These are phyloP conservation scores for Stratiomys singularior DNA, from an alignment of 2,888 invertebrate genomes.

Conservation along the genomic window DNA sequence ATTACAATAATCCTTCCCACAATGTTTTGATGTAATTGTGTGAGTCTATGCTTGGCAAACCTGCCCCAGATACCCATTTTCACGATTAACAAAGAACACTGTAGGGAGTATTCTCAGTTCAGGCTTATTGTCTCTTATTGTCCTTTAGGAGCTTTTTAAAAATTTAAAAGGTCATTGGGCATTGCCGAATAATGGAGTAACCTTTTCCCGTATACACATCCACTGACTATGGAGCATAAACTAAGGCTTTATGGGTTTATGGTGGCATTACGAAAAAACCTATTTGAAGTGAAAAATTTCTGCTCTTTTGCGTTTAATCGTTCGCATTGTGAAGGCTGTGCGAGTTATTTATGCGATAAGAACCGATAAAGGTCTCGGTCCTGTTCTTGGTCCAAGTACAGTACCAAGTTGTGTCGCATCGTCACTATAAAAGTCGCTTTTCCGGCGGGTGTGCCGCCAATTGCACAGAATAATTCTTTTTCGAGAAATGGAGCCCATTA, in stretches of 20 bases:
- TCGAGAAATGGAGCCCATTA: constrained; percentile 10
- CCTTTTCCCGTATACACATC: constrained; percentile 23
- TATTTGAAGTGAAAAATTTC: constrained; percentile 36
- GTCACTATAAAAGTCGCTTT: not conserved
- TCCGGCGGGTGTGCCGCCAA: not conserved
- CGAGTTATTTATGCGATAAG: constrained; percentile 43
- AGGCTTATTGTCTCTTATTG: constrained; percentile 36
- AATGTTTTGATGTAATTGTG: constrained; percentile 29
- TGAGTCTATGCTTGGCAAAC: too few species aligned
- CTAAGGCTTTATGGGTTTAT: constrained; percentile 32
- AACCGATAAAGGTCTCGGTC: constrained; percentile 6
- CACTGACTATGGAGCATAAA: constrained; percentile 12
- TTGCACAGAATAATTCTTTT: not conserved
- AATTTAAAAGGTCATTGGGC: constrained; percentile 45
- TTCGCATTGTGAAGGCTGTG: constrained; percentile 26
- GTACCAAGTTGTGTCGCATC: not conserved
- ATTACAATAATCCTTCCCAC: constrained; percentile 31
- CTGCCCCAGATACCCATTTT: constrained; percentile 41
- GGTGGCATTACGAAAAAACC: constrained; percentile 34
- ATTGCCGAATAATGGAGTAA: constrained; percentile 42
- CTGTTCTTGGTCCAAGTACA: not conserved
- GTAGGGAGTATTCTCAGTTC: constrained; percentile 14
- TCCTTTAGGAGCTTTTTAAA: constrained; percentile 44
- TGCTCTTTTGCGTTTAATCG: constrained; percentile 38
- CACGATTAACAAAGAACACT: constrained; percentile 40